Evolutionary conservation across 2,888 invertebrate genomes (phyloP).

Genomic region (Nephrotoma guestfalica): DNA sequence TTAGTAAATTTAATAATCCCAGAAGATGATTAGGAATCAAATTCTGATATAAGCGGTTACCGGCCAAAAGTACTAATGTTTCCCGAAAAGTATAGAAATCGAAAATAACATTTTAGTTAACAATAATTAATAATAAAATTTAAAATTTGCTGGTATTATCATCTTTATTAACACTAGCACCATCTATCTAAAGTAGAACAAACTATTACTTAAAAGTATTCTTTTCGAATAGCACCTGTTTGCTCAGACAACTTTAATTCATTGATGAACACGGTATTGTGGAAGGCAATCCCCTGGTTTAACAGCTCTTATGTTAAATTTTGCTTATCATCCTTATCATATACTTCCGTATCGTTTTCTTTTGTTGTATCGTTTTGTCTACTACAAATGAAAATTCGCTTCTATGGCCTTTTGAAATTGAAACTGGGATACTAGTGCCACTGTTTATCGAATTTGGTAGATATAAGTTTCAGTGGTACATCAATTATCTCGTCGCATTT

Average conservation of each 20-base stretch:
- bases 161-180: no score
- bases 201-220: no score
- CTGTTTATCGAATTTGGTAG: constrained; percentile 89
- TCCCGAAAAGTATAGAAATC: no score
- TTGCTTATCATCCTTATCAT: constrained; percentile 31
- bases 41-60: no score
- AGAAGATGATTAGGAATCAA: no score
- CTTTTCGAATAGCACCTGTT: constrained; percentile 57
- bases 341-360: constrained; percentile 17
- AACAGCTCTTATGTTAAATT: constrained; percentile 56
- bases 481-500: constrained; percentile 72
- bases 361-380: constrained; percentile 41
- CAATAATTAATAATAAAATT: no score
- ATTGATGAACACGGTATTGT: constrained; percentile 82
- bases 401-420: constrained; percentile 74
- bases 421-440: constrained; percentile 75
- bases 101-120: no score
- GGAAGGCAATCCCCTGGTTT: constrained; percentile 41
- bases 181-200: no score
- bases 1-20: no score
- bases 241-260: constrained; percentile 81
- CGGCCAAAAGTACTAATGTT: no score
- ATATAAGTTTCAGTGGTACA: constrained; percentile 95
- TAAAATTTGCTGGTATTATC: no score
- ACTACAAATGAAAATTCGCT: constrained; percentile 52